A percentile compares a stretch with the other conserved stretches of the same genome.
phyloP scores from a whole-genome alignment of 2,888 invertebrate species.

The Cephonodes hylas region DNA sequence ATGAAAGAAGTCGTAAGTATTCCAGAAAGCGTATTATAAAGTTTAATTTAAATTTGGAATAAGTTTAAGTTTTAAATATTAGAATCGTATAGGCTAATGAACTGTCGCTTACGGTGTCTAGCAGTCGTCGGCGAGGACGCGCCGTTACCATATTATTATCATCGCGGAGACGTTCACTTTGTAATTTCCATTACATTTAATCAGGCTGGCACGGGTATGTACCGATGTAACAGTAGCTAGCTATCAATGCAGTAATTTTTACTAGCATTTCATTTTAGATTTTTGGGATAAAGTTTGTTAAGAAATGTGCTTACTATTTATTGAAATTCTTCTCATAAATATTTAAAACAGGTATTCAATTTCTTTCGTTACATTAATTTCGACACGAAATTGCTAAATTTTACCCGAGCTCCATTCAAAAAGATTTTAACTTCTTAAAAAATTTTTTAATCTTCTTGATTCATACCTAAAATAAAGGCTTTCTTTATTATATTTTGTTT shows the following conservation, averaged over 20 bases:
- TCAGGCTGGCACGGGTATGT: neutral
- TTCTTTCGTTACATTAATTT: too few relatives aligned
- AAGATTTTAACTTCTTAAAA: too few relatives aligned
- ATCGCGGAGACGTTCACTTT: constrained; percentile 27
- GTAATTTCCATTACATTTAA: neutral
- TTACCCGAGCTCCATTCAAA: too few relatives aligned
- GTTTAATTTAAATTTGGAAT: neutral
- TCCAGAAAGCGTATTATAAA: neutral
- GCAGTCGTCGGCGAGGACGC: constrained; percentile 42
- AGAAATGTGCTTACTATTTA: too few relatives aligned
- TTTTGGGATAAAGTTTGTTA: too few relatives aligned
- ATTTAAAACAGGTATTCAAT: too few relatives aligned
- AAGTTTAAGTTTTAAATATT: neutral
- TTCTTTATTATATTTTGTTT: too few relatives aligned
- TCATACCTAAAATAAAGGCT: too few relatives aligned
- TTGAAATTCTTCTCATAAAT: too few relatives aligned
- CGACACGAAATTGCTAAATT: too few relatives aligned
- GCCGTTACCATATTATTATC: constrained; percentile 32
- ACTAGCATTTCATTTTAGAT: too few relatives aligned
- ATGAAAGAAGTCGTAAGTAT: neutral
- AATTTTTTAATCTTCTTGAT: too few relatives aligned
- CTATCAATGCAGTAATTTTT: neutral
- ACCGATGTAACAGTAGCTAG: neutral
- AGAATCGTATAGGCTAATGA: constrained; percentile 39
- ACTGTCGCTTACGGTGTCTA: constrained; percentile 45